These are phyloP conservation scores for Dromococcyx pavoninus DNA, from an alignment of 2,797 vertebrate species.

Conservation along the genomic window DNA sequence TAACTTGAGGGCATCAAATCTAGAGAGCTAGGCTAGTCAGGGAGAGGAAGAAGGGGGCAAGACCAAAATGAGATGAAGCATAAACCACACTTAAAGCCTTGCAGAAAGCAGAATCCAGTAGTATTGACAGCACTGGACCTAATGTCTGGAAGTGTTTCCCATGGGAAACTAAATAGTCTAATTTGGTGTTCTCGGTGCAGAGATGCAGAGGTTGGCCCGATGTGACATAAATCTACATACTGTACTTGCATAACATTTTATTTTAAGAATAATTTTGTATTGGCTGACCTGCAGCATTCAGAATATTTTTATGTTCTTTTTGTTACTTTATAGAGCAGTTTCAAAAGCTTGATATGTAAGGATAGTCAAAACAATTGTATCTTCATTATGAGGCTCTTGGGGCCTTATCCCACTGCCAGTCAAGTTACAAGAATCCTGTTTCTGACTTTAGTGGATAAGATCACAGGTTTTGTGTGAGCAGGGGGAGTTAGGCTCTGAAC, in stretches of 20 bases:
- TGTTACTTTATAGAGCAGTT: not conserved
- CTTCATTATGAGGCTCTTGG: not conserved
- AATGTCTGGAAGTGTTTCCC: not conserved
- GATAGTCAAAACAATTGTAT: not conserved
- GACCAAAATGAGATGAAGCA: not conserved
- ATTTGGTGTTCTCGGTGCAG: not conserved
- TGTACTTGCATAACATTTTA: not conserved
- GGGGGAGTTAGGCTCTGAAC: not conserved
- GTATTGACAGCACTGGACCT: not conserved
- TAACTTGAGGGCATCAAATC: not conserved
- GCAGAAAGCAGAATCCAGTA: not conserved
- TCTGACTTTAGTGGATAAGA: not conserved
- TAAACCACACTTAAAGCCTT: not conserved
- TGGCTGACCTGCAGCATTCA: not conserved
- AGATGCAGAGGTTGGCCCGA: not conserved
- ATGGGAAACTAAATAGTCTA: not conserved
- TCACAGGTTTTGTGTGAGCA: not conserved
- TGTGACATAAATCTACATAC: conserved; percentile 16
- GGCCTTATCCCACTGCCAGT: not conserved
- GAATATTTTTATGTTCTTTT: not conserved
- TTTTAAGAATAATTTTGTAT: not conserved
- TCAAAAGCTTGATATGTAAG: not conserved
- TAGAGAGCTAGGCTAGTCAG: not conserved
- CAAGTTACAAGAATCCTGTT: not conserved
- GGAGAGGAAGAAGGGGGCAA: not conserved